Percentiles rank a stretch among this genome's conserved stretches.
Evolutionary conservation across 2,888 invertebrate genomes (phyloP).

Genomic region (Antitype chi): DNA sequence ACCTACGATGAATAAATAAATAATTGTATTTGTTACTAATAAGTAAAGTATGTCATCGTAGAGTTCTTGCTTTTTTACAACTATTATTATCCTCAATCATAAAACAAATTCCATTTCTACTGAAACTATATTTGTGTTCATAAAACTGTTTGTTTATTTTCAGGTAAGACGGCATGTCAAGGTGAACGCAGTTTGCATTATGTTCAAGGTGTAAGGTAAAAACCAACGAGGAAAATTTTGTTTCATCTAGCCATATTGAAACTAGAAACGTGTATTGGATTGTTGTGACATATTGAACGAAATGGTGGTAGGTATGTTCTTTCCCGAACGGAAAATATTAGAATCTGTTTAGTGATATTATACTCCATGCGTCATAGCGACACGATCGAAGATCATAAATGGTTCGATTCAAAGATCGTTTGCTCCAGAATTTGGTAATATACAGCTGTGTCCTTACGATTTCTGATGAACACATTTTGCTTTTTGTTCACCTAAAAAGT

Average conservation of each 20-base stretch:
- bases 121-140: conserved; percentile 26
- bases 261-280: background rate
- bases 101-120: background rate
- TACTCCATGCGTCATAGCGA: conserved; percentile 14
- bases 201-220: conserved; percentile 40
- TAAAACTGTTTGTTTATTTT: conserved; percentile 55
- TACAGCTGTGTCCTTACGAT: conserved; percentile 15
- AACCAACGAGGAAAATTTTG: background rate
- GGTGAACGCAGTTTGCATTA: conserved; percentile 27
- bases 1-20: background rate
- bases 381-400: conserved; percentile 14
- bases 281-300: background rate
- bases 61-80: background rate
- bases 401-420: conserved; percentile 16
- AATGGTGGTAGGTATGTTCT: background rate
- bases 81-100: conserved; percentile 8
- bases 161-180: conserved; percentile 61
- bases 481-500: background rate
- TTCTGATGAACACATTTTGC: background rate
- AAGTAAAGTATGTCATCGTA: background rate
- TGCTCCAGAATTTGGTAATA: conserved; percentile 33
- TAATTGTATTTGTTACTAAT: background rate
- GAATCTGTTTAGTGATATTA: background rate
- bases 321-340: background rate
- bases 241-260: background rate